phyloP scores from a whole-genome alignment of 2,888 invertebrate species.

The Limnephilus auricula region DNA sequence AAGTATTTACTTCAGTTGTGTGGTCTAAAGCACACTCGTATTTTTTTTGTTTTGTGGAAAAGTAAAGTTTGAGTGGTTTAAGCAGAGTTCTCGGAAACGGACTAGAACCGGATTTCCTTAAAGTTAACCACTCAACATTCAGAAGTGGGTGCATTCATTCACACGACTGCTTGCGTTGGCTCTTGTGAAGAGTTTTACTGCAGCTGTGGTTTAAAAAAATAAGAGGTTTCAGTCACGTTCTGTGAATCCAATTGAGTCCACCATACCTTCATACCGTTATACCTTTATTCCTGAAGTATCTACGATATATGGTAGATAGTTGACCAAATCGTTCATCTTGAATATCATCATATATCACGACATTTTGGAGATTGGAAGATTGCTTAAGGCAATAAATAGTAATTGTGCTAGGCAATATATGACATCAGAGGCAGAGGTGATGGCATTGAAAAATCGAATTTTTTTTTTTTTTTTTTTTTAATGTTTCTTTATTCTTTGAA shows the following conservation, averaged over 20 bases:
- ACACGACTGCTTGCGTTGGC: neutral
- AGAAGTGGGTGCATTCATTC: neutral
- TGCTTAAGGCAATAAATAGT: neutral
- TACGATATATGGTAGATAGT: neutral
- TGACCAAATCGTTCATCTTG: too few species aligned
- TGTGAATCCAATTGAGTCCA: neutral
- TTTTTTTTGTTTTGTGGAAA: neutral
- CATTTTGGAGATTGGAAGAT: neutral
- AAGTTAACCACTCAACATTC: neutral
- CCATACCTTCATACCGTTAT: too few species aligned
- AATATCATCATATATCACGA: neutral
- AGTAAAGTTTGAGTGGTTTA: neutral
- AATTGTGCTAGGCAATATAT: neutral
- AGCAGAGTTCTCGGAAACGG: neutral
- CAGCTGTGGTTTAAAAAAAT: neutral
- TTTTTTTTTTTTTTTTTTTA: too few species aligned
- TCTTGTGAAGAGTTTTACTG: neutral
- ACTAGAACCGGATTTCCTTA: neutral
- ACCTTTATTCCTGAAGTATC: neutral
- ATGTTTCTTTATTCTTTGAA: too few species aligned
- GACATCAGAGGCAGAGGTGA: neutral
- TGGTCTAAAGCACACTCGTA: too few species aligned
- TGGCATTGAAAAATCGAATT: too few species aligned
- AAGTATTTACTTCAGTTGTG: too few species aligned
- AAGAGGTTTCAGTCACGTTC: neutral